Conservation (phyloP, 2,888 invertebrate species). For the Dione juno region DNA sequence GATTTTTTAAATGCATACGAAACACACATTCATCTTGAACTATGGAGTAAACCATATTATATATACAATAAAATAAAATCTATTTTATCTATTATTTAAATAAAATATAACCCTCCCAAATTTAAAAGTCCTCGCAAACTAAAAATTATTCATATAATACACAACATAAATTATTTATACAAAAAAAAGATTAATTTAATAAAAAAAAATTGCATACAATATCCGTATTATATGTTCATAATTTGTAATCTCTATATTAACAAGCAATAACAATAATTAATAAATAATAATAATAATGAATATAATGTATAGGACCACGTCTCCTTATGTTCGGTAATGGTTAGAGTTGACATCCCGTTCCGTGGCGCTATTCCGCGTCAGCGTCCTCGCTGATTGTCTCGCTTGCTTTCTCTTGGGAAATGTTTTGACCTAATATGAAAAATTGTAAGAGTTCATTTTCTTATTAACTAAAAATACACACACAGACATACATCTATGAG, state of each 20-base stretch:
- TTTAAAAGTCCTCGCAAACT: neutral
- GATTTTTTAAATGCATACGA: slow-evolving; percentile 4
- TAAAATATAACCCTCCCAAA: neutral
- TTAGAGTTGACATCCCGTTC: slow-evolving; percentile 81
- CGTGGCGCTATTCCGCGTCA: slow-evolving; percentile 72
- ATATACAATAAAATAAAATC: too few relatives aligned
- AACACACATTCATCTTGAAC: slow-evolving; percentile 1
- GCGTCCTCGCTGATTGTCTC: slow-evolving; percentile 80
- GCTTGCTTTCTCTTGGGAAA: slow-evolving; percentile 82
- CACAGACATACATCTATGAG: too few relatives aligned
- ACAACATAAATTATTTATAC: neutral
- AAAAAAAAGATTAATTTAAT: neutral
- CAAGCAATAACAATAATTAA: too few relatives aligned
- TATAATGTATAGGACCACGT: slow-evolving; percentile 36
- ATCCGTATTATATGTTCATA: neutral
- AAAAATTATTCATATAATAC: neutral
- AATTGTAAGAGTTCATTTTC: slow-evolving; percentile 4
- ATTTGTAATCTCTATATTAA: neutral
- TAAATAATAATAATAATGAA: too few relatives aligned
- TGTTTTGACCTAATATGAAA: slow-evolving; percentile 75
- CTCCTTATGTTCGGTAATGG: slow-evolving; percentile 64
- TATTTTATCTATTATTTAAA: too few relatives aligned
- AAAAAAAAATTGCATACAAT: neutral
- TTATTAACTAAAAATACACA: neutral
- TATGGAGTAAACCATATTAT: too few relatives aligned